phyloP scores from a whole-genome alignment of 2,113 vertebrate genomes.

The Callaeas wilsoni region DNA sequence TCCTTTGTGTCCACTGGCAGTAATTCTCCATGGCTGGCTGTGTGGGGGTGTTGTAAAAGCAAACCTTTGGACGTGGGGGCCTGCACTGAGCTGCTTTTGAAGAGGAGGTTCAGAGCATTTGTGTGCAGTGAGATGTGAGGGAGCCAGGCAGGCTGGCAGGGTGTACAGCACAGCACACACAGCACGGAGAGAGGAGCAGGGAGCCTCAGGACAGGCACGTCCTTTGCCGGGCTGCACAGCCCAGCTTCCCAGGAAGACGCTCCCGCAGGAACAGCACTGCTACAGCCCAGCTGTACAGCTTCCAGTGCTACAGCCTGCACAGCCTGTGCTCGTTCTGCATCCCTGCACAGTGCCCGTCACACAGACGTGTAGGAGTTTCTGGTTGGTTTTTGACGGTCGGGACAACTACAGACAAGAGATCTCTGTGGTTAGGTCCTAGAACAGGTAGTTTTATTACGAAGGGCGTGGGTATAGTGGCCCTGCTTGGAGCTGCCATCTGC shows the following conservation, averaged over 20 bases:
- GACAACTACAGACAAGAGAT: too few relatives aligned
- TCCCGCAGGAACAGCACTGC: not conserved
- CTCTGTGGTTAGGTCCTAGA: too few relatives aligned
- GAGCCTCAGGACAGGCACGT: rapidly evolving
- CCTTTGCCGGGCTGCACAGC: not conserved
- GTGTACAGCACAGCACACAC: not conserved
- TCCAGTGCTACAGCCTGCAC: not conserved
- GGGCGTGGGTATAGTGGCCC: too few relatives aligned
- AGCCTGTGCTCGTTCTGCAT: not conserved
- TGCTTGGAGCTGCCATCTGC: too few relatives aligned
- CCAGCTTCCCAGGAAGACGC: not conserved
- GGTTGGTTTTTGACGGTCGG: too few relatives aligned
- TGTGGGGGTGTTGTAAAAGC: not conserved
- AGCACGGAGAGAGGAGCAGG: not conserved
- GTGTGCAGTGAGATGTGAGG: not conserved
- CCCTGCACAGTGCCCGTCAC: not conserved
- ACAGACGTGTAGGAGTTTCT: too few relatives aligned
- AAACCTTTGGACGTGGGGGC: not conserved
- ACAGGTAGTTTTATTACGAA: too few relatives aligned
- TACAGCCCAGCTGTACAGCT: rapidly evolving
- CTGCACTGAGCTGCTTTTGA: not conserved
- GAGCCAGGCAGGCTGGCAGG: not conserved
- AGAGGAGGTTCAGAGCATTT: not conserved
- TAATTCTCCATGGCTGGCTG: not conserved
- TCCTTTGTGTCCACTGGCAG: not conserved